Base-by-base conservation (phyloP, 2,113 vertebrate species). In the Paradisaea rubra region DNA sequence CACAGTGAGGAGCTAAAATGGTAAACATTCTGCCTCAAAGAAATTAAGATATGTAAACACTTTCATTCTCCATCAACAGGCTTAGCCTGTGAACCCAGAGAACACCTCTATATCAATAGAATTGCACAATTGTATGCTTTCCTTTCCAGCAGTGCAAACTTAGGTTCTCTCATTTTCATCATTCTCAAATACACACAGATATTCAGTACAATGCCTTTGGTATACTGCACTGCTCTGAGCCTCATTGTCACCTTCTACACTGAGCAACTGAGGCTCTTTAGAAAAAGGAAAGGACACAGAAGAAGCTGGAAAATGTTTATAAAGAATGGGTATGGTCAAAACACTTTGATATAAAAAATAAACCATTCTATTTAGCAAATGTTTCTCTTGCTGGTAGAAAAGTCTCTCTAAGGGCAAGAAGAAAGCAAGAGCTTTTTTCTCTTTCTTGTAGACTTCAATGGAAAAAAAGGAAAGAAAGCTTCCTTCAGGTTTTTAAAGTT, bases 11-110 rank as follows among this genome's bases (percentile, higher is more conserved):
- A 96, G 56, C 41, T 93, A 77, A 77, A 92, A 81, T 28, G 22
- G 44, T 92, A 96, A 95, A 89, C n/a, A 91, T 63, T 86, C 70
- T 31, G 7, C 52, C 89, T 81, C 80, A 80, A 81, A 92, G 66
- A 92, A 94, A 95, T 94, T 85, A 89, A 88, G 91, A 64, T 87
- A 85, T 79, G 89, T 96, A 89, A 88, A 93, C 85, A 90, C n/a
- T 82, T 86, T 88, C 61, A 76, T 94, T 86, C 35, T 39, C 61
- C 91, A 94, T 66, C 88, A 72, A 42, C 59, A 72, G 53, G 70
- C 56, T 92, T 93, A 89, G 44, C 78, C 91, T 94, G 54, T 81
- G 92, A 95, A 87, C 91, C 47, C 56, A n/a, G 63, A 56, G 49
- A 85, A 78, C 41, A 73, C 81, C 93, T 94, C 72, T 93, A 1